Conservation (phyloP, 2,113 vertebrate genomes). For the Cricetomys ansorgei region DNA sequence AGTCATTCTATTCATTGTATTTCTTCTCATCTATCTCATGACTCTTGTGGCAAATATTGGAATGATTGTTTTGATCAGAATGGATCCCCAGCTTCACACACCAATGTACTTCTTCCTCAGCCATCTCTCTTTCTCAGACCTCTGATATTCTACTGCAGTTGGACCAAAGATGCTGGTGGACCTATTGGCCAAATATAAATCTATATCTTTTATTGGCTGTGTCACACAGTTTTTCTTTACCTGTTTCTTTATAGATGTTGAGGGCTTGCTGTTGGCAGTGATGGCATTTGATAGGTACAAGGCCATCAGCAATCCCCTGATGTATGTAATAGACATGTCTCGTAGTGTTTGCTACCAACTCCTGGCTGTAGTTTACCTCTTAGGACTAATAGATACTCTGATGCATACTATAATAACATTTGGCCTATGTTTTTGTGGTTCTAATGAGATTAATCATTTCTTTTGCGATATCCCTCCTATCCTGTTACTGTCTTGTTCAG, state of each 20-base stretch:
- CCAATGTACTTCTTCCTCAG: conserved; percentile 32
- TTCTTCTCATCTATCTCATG: not conserved
- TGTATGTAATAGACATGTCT: not conserved
- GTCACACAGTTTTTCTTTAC: not conserved
- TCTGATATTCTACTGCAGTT: not conserved
- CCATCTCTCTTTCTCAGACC: not conserved
- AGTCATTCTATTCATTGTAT: not conserved
- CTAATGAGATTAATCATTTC: not conserved
- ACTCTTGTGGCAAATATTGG: not conserved
- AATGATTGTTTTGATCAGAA: not conserved
- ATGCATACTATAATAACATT: not conserved
- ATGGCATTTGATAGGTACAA: not conserved
- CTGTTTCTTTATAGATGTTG: not conserved
- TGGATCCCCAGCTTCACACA: not conserved
- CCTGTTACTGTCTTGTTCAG: not conserved
- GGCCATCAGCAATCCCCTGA: not conserved
- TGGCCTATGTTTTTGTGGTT: not conserved
- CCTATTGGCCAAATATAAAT: not conserved
- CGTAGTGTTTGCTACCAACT: not conserved
- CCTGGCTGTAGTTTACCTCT: not conserved
- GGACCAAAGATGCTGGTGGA: conserved; percentile 2
- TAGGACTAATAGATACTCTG: not conserved
- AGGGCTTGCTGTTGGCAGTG: not conserved
- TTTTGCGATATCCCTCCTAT: not conserved
- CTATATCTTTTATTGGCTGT: not conserved